A percentile compares a stretch with the other conserved stretches of the same genome.
Evolutionary conservation across 2,113 vertebrate species (phyloP).

Genomic region (Cephalopterus ornatus): DNA sequence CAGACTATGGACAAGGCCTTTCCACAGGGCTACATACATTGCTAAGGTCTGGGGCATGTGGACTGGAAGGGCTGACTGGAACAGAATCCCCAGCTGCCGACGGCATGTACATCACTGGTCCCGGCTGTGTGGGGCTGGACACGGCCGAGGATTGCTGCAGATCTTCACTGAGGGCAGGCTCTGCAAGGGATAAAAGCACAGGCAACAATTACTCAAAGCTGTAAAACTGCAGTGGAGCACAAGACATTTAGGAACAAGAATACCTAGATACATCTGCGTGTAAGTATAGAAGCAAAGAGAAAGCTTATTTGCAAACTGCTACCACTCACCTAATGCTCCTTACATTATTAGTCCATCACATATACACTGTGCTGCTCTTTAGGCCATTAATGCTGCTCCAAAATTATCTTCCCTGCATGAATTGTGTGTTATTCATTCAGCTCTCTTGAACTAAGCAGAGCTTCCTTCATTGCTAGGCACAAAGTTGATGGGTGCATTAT

Average conservation of each 20-base stretch:
- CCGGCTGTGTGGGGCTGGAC: slow-evolving; percentile 84
- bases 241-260: background rate
- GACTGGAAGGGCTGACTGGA: slow-evolving; percentile 77
- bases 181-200: slow-evolving; percentile 64
- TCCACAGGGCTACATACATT: slow-evolving; percentile 70
- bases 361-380: background rate
- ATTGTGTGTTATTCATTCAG: background rate
- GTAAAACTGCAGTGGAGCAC: background rate
- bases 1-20: background rate
- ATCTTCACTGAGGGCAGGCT: slow-evolving; percentile 82
- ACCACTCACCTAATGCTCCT: background rate
- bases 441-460: background rate
- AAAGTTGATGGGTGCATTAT: background rate
- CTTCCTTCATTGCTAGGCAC: background rate
- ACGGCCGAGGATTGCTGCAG: slow-evolving; percentile 79
- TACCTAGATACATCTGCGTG: background rate
- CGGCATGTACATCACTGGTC: slow-evolving; percentile 77
- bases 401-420: background rate
- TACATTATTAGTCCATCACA: background rate
- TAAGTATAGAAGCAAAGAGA: background rate
- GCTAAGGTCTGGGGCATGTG: slow-evolving; percentile 81
- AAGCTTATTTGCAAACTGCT: background rate
- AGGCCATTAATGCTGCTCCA: background rate
- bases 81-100: slow-evolving; percentile 80
- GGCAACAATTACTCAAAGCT: background rate